phyloP scores from a whole-genome alignment of 92 coral and sea anemone species.

The Heteractis magnifica region DNA sequence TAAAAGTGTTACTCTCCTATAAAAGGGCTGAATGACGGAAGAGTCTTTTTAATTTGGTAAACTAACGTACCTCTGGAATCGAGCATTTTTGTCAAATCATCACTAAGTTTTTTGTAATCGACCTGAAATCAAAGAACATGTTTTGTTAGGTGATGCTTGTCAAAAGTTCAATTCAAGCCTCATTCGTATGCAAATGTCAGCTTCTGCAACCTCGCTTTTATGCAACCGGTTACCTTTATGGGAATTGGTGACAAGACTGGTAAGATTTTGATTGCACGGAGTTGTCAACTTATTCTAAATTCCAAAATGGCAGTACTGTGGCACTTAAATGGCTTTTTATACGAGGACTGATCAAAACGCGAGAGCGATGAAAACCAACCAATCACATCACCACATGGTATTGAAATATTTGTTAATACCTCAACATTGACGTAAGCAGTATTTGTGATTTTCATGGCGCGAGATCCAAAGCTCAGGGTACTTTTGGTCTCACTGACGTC shows the following conservation, averaged over 20 bases:
- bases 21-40: background rate
- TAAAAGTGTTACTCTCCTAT: too few relatives aligned
- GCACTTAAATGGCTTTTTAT: background rate
- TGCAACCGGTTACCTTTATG: background rate
- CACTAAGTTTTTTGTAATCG: conserved; percentile 92
- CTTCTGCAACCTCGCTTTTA: background rate
- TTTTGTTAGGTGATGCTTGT: too few relatives aligned
- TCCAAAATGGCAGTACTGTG: background rate
- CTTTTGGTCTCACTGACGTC: conserved; percentile 95
- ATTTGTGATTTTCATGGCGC: conserved; percentile 98
- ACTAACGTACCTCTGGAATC: conserved; percentile 68
- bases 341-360: background rate
- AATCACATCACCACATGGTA: background rate
- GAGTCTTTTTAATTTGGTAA: background rate
- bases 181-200: background rate
- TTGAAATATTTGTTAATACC: conserved; percentile 41
- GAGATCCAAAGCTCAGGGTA: conserved; percentile 84
- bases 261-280: too few relatives aligned
- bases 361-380: background rate
- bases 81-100: conserved; percentile 87
- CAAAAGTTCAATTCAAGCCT: background rate
- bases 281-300: too few relatives aligned
- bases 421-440: conserved; percentile 96
- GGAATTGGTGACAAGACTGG: background rate
- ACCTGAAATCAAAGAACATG: conserved; percentile 50